Evolutionary conservation across 2,113 vertebrate genomes (phyloP).

Genomic region (Blennius ocellaris): DNA sequence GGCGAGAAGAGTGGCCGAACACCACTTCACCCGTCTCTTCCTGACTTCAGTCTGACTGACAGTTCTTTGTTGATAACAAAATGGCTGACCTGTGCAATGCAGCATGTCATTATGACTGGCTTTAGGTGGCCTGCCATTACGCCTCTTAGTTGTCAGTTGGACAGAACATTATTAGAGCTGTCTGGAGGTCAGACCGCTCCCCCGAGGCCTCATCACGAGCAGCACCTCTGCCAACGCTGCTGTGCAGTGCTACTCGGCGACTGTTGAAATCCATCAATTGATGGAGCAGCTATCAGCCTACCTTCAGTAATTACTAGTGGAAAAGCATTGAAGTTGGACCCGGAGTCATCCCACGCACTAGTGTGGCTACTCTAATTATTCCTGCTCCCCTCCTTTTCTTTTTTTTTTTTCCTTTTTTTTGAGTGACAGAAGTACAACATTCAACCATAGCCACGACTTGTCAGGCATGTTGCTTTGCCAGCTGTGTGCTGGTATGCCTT

Average conservation of each 20-base stretch:
- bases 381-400: slow-evolving; percentile 47
- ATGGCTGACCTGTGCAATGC: slow-evolving; percentile 73
- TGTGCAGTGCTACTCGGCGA: slow-evolving; percentile 37
- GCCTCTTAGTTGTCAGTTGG: slow-evolving; percentile 49
- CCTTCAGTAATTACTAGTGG: slow-evolving; percentile 72
- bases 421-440: slow-evolving; percentile 69
- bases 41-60: slow-evolving; percentile 43
- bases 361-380: slow-evolving; percentile 69
- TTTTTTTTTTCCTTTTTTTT: slow-evolving; percentile 60
- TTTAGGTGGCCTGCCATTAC: slow-evolving; percentile 55
- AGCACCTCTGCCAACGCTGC: slow-evolving; percentile 55
- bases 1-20: slow-evolving; percentile 39
- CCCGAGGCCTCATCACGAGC: slow-evolving; percentile 67
- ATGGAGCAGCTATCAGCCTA: slow-evolving; percentile 61
- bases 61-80: slow-evolving; percentile 60
- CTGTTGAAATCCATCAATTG: slow-evolving; percentile 67
- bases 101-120: slow-evolving; percentile 58
- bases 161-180: slow-evolving; percentile 76
- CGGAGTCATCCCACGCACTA: slow-evolving; percentile 56
- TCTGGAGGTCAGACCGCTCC: slow-evolving; percentile 70
- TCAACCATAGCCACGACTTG: slow-evolving; percentile 53
- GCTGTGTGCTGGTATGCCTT: slow-evolving; percentile 46
- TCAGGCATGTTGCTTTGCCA: slow-evolving; percentile 46
- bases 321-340: slow-evolving; percentile 55
- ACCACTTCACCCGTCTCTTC: slow-evolving; percentile 21